Evolutionary conservation across 2,113 vertebrate genomes (phyloP), one percentile per base, ranked within the genome.

Genomic region (Microtus montanus): DNA sequence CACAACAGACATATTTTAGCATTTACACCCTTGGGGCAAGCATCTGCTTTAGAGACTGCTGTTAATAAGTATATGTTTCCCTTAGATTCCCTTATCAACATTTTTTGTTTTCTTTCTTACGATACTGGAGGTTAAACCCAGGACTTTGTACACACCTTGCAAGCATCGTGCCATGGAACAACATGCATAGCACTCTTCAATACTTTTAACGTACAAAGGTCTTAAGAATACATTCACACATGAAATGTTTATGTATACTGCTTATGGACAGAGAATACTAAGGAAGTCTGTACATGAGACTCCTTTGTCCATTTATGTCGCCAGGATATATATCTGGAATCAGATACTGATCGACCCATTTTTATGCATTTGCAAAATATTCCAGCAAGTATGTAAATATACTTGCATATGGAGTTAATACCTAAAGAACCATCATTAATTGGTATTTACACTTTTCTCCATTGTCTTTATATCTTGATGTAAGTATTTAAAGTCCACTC

Each of bases 131-230:
- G 11, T 30, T 5, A 17, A 38, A 58, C 9, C 28, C 35, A 41
- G 68, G 9, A 28, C 52, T 26, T 41, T 73, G 7, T 19, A 52
- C 7, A 84, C 26, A 84, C 58, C 7, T 15, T 22, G 44, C 15
- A 61, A 61, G n/a, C 3, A 41, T 1, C 2, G 1, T 61, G 33
- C n/a, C 70, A 41, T 9, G 35, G 49, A 73, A 54, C 86, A 41
- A 30, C 35, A 88, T 7, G 2, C 3, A 28, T 0, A 33, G 19
- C 30, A 33, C 20, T 49, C 58, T 86, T 41, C 8, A 87, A 88
- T 49, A 41, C 84, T 86, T 95, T 89, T 41, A 70, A 93, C 87
- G n/a, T 79, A 47, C 33, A 61, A 89, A 74, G 41, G 47, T 66
- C 38, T 17, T 49, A 93, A 26, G 17, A 87, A 83, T n/a, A 82